phyloP scores from a whole-genome alignment of 1,140 invertebrate genomes.

The Saxidomus purpurata region DNA sequence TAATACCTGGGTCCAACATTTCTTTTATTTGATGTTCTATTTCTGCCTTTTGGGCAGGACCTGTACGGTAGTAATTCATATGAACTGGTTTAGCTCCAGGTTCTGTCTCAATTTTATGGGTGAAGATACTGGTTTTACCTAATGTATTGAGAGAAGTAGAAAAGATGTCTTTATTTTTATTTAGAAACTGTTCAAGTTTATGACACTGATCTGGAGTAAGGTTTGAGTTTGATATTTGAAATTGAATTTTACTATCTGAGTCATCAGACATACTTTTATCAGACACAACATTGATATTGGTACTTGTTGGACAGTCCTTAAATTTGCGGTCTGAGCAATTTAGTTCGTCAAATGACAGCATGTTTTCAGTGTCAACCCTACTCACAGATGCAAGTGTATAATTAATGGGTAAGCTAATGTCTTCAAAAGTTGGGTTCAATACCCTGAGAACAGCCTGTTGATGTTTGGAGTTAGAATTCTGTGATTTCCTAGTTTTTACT shows the following conservation, averaged over 20 bases:
- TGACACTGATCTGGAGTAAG: constrained; percentile 17
- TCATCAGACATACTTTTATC: too few species aligned
- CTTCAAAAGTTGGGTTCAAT: constrained; percentile 35
- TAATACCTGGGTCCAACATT: constrained; percentile 49
- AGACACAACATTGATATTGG: background rate
- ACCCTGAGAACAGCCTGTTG: constrained; percentile 1
- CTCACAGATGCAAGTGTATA: constrained; percentile 42
- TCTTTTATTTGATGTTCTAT: constrained; percentile 64
- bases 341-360: constrained; percentile 4
- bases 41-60: constrained; percentile 44
- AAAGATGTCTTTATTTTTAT: constrained; percentile 68
- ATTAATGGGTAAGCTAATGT: constrained; percentile 30
- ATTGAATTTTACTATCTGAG: background rate
- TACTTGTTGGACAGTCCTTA: background rate
- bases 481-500: constrained; percentile 21
- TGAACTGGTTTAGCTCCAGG: constrained; percentile 45
- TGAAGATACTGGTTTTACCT: constrained; percentile 58
- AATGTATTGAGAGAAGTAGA: constrained; percentile 56
- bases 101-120: constrained; percentile 66
- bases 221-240: constrained; percentile 51
- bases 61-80: constrained; percentile 37
- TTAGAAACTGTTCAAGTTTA: constrained; percentile 59
- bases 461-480: background rate
- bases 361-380: background rate
- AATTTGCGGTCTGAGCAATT: too few species aligned